These are phyloP conservation scores for Argya squamiceps DNA, from an alignment of 2,797 vertebrate genomes.

Conservation along the genomic window DNA sequence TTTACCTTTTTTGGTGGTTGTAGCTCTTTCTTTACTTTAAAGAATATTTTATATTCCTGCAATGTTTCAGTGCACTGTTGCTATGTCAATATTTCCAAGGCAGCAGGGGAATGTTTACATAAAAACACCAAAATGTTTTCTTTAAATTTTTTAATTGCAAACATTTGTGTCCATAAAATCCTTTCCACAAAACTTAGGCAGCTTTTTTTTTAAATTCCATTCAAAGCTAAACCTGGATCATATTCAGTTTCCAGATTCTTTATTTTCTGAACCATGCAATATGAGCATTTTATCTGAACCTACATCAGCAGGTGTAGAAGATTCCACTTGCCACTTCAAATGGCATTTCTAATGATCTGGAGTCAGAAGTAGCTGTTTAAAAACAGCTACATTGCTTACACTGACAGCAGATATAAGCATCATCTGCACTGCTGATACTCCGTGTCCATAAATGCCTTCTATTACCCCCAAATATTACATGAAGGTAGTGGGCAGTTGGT, in stretches of 20 bases:
- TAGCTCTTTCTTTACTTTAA: not conserved
- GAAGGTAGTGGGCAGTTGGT: not conserved
- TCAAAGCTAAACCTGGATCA: not conserved
- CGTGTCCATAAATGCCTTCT: not conserved
- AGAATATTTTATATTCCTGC: not conserved
- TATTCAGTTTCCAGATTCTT: not conserved
- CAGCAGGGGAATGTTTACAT: not conserved
- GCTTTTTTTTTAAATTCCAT: not conserved
- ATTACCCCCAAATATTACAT: not conserved
- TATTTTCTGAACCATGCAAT: not conserved
- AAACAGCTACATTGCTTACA: not conserved
- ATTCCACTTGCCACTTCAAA: not conserved
- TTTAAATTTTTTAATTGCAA: not conserved
- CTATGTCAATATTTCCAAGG: conserved; percentile 13
- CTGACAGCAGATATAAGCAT: not conserved
- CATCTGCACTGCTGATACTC: not conserved
- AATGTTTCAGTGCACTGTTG: not conserved
- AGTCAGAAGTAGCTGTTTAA: not conserved
- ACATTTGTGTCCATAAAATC: not conserved
- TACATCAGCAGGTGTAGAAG: not conserved
- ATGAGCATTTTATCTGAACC: not conserved
- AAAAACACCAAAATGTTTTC: not conserved
- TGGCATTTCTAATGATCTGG: not conserved
- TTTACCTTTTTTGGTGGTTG: not conserved
- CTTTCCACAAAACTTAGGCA: not conserved